phyloP scores from a whole-genome alignment of 35 echinoderm and acorn worm genomes.

The Eucidaris tribuloides region DNA sequence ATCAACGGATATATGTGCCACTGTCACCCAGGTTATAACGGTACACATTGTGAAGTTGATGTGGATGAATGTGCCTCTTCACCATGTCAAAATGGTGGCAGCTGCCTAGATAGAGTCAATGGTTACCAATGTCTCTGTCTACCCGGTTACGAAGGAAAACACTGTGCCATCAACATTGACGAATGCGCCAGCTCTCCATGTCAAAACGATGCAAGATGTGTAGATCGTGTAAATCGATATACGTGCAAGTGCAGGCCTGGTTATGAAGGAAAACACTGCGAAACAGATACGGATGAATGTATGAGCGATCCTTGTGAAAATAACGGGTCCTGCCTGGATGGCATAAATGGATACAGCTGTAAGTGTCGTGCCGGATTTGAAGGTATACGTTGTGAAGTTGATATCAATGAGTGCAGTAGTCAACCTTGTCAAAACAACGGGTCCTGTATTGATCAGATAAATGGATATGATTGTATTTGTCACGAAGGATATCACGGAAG shows the following conservation, averaged over 20 bases:
- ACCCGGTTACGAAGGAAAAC: not conserved
- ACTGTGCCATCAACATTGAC: constrained; percentile 32
- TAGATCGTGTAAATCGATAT: constrained; percentile 29
- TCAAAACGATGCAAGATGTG: constrained; percentile 26
- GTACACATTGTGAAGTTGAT: constrained; percentile 52
- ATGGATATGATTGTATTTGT: constrained; percentile 42
- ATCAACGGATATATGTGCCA: constrained; percentile 53
- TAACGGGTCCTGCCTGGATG: constrained; percentile 1
- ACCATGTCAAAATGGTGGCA: constrained; percentile 58
- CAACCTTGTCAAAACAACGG: constrained; percentile 38
- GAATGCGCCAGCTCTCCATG: constrained; percentile 38
- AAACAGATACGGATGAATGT: constrained; percentile 38
- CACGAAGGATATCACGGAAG: constrained; percentile 29
- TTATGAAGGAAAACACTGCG: not conserved
- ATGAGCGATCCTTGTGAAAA: constrained; percentile 30
- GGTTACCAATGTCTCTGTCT: constrained; percentile 51
- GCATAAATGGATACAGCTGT: constrained; percentile 4
- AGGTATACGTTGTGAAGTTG: constrained; percentile 29
- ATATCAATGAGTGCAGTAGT: constrained; percentile 52
- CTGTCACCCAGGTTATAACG: constrained; percentile 59
- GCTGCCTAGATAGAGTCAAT: constrained; percentile 57
- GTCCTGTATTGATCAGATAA: constrained; percentile 25
- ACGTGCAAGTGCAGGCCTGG: constrained; percentile 16
- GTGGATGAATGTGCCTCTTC: constrained; percentile 56
- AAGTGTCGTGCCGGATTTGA: constrained; percentile 17